phyloP scores from a whole-genome alignment of 2,113 vertebrate species.

The Choloepus hoffmanni region DNA sequence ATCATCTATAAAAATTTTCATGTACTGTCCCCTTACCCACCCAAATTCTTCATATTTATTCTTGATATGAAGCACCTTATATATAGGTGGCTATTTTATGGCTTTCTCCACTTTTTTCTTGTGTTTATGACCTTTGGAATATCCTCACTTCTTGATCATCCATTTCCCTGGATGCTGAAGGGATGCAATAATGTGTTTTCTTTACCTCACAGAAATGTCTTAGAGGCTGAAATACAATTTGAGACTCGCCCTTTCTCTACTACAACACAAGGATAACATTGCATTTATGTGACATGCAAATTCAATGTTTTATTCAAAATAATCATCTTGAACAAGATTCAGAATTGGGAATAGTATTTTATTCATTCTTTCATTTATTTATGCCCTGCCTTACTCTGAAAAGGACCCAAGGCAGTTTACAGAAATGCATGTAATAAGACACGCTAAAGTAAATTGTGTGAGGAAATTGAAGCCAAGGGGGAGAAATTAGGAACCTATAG shows the following conservation, averaged over 20 bases:
- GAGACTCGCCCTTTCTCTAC: background rate
- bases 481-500: background rate
- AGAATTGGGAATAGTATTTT: background rate
- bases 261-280: background rate
- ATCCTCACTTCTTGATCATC: background rate
- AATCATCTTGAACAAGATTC: constrained; percentile 30
- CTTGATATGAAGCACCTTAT: background rate
- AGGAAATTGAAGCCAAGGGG: background rate
- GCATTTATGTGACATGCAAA: background rate
- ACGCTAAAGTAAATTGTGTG: background rate
- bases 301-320: constrained; percentile 48
- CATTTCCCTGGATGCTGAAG: background rate
- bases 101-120: background rate
- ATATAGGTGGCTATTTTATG: background rate
- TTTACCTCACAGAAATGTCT: background rate
- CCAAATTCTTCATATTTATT: constrained; percentile 21
- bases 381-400: background rate
- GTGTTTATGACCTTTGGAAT: background rate
- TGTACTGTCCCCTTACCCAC: background rate
- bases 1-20: background rate
- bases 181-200: background rate
- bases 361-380: background rate
- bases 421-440: background rate
- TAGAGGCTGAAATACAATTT: background rate
- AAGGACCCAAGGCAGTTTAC: background rate